phyloP scores from a whole-genome alignment of 2,888 invertebrate genomes.

The Cataglyphis livida region DNA sequence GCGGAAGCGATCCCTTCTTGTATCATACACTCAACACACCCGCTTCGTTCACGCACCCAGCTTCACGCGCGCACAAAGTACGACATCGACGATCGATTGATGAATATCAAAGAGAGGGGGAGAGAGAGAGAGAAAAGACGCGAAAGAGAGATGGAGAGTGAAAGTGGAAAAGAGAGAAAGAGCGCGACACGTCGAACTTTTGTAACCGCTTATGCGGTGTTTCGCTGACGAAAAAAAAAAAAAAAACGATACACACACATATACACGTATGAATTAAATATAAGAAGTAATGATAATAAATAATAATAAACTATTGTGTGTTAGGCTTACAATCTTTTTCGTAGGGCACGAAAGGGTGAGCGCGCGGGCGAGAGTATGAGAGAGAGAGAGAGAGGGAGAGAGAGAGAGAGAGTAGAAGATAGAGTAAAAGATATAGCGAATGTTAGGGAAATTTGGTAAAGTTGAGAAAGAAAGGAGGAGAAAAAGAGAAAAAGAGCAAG shows the following conservation, averaged over 20 bases:
- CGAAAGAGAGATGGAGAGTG: not conserved
- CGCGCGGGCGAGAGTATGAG: constrained; percentile 40
- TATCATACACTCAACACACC: constrained; percentile 3
- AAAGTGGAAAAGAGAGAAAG: constrained; percentile 9
- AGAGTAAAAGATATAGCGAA: constrained; percentile 44
- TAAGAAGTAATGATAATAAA: constrained; percentile 77
- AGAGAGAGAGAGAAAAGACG: not conserved
- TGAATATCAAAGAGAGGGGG: not conserved
- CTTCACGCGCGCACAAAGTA: constrained; percentile 3
- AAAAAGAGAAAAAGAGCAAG: constrained; percentile 15
- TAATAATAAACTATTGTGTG: constrained; percentile 78
- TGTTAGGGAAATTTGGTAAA: constrained; percentile 50
- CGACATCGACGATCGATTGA: constrained; percentile 3
- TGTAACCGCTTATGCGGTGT: constrained; percentile 65
- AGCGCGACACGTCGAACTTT: constrained; percentile 40
- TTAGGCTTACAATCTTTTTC: constrained; percentile 77
- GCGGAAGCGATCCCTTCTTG: constrained; percentile 15
- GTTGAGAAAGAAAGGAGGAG: constrained; percentile 24
- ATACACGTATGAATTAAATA: constrained; percentile 72
- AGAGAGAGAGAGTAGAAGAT: too few species aligned
- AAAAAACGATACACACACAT: constrained; percentile 50
- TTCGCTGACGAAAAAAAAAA: constrained; percentile 69
- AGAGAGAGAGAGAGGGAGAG: not conserved
- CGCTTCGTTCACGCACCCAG: constrained; percentile 16
- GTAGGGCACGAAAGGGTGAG: constrained; percentile 72